These are phyloP conservation scores for Julus scandinavius DNA, from an alignment of 2,888 invertebrate species.

Conservation along the genomic window DNA sequence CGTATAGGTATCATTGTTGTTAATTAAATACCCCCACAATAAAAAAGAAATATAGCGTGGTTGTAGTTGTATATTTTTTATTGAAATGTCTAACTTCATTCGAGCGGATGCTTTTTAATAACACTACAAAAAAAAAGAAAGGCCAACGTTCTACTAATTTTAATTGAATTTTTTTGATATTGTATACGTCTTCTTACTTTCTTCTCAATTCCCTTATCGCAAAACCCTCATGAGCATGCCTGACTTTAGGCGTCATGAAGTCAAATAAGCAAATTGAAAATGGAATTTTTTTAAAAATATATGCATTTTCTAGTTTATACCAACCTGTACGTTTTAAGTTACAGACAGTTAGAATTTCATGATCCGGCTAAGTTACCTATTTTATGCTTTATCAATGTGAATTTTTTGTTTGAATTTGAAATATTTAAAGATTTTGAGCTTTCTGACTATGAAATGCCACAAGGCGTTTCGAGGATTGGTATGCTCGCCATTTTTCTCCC, in stretches of 20 bases:
- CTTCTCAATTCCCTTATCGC: neutral
- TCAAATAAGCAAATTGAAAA: neutral
- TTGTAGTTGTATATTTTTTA: neutral
- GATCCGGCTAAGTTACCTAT: too few species aligned
- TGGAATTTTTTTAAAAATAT: too few species aligned
- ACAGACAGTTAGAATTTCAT: too few species aligned
- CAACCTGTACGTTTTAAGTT: too few species aligned
- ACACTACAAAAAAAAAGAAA: neutral
- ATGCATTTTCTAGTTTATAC: too few species aligned
- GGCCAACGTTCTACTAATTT: neutral
- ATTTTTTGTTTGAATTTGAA: neutral
- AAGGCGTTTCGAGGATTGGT: neutral
- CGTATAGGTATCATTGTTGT: neutral
- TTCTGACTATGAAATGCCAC: neutral
- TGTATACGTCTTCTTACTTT: neutral
- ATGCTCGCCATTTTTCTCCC: neutral
- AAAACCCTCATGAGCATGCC: neutral
- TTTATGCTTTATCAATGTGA: too few species aligned
- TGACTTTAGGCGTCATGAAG: neutral
- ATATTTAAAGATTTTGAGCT: neutral
- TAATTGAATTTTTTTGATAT: neutral
- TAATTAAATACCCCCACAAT: conserved; percentile 4
- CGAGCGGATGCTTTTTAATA: neutral
- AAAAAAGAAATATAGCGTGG: neutral
- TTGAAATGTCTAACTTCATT: neutral